These are phyloP conservation scores for Azemiops feae DNA, from an alignment of 2,113 vertebrate genomes.

Conservation along the genomic window DNA sequence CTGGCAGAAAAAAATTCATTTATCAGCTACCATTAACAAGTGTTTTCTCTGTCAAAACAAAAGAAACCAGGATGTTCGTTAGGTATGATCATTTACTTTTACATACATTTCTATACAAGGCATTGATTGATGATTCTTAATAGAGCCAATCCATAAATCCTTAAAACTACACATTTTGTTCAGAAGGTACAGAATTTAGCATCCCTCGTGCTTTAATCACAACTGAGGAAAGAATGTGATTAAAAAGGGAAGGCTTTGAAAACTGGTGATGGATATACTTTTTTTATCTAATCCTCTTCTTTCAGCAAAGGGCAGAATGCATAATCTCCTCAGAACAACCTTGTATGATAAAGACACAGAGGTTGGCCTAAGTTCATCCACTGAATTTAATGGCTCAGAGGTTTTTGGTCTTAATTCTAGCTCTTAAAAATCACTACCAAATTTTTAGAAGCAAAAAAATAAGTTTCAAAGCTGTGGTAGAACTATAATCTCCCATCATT, in stretches of 20 bases:
- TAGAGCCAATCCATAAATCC: background rate
- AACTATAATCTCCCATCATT: background rate
- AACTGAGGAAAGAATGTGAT: background rate
- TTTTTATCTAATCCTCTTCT: background rate
- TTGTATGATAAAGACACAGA: background rate
- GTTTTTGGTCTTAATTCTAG: background rate
- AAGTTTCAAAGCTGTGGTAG: background rate
- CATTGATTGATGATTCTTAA: rapidly evolving
- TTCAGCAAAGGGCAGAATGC: background rate
- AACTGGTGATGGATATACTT: background rate
- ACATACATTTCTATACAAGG: background rate
- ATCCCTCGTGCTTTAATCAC: background rate
- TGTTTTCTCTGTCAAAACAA: background rate
- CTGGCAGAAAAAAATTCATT: conserved; percentile 24
- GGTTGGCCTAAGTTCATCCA: background rate
- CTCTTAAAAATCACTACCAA: background rate
- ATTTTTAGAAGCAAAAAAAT: background rate
- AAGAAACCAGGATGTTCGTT: background rate
- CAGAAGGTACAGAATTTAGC: background rate
- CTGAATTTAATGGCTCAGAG: background rate
- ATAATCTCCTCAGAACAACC: background rate
- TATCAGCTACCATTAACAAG: conserved; percentile 19
- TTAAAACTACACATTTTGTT: background rate
- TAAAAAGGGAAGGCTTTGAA: background rate
- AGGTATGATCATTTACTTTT: background rate